A percentile compares a stretch with the other conserved stretches of the same genome.
These are phyloP conservation scores for Mareca penelope DNA, from an alignment of 2,797 vertebrate species.

Conservation along the genomic window DNA sequence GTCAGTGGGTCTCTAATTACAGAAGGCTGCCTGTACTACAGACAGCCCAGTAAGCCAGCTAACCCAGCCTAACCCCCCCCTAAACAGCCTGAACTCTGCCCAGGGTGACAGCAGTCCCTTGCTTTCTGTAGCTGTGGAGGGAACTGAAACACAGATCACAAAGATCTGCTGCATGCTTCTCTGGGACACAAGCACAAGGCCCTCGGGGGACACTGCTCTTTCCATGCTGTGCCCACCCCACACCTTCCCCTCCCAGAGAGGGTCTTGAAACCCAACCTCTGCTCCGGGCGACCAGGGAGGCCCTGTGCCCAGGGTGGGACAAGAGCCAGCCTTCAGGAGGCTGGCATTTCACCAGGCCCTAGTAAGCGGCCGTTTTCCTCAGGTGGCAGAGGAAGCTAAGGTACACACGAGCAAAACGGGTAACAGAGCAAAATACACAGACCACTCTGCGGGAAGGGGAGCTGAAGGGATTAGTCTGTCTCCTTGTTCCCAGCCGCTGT, in stretches of 20 bases:
- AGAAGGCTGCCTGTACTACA: not conserved
- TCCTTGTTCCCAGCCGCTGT: not conserved
- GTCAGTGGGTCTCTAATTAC: not conserved
- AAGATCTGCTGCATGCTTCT: not conserved
- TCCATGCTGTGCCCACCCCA: not conserved
- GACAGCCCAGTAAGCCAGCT: not conserved
- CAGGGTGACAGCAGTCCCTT: not conserved
- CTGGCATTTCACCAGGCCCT: not conserved
- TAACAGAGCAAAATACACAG: not conserved
- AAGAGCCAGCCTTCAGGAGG: not conserved
- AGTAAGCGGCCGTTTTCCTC: not conserved
- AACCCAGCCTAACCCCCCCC: not conserved
- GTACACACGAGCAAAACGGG: not conserved
- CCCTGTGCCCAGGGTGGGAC: not conserved
- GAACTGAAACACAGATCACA: not conserved
- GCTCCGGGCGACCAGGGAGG: not conserved
- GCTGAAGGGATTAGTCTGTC: not conserved
- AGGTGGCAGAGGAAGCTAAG: not conserved
- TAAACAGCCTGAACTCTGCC: not conserved
- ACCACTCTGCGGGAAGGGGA: not conserved
- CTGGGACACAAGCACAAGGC: not conserved
- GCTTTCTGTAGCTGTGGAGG: not conserved
- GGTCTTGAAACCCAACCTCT: not conserved
- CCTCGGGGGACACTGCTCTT: not conserved
- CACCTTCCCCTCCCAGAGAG: accelerated